Evolutionary conservation across 1,140 invertebrate species (phyloP), one percentile per base, ranked within the genome.

Genomic region (Drusus annulatus): DNA sequence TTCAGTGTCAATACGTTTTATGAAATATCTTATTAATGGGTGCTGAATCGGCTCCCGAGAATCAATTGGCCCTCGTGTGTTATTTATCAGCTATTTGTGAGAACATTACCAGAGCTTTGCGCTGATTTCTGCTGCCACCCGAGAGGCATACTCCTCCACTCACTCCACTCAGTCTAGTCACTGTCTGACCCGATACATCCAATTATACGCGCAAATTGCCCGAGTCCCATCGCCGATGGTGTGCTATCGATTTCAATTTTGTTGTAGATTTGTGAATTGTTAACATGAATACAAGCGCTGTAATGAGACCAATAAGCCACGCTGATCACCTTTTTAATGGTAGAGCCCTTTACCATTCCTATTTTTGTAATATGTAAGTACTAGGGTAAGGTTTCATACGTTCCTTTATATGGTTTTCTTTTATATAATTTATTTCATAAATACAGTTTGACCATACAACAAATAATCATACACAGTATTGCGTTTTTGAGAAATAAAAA

Each of bases 61-160:
- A 77, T 77, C 76, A 65, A 77, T 63, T 52, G 31, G 3, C 31
- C 19, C 8, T 31, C 45, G 8, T 19, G 76, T 21, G 51, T 56
- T 74, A 74, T 74, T 74, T 74, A 74, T 74, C 71, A 58, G 51
- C 8, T 52, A 74, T 74, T 74, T 58, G 71, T 17, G 21, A 56
- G 71, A 31, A 56, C 51, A 74, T 74, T 74, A 74, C 51, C 71
- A 31, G 54, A 54, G 54, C 23, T 69, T 69, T 74, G 71, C 23
- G 50, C 71, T 74, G 71, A 25, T 25, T 2, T 56, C 51, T 13
- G 71, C 69, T 54, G 69, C 52, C 21, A 73, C 15, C 4, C 60
- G 63, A 69, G 65, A 2, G 16, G n/a, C 17, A 16, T 17, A 21
- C n/a, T 45, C 36, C 36, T 45, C 28, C 36, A 50, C n/a, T 69